phyloP scores from a whole-genome alignment of 2,888 invertebrate genomes.

The Pteria penguin region DNA sequence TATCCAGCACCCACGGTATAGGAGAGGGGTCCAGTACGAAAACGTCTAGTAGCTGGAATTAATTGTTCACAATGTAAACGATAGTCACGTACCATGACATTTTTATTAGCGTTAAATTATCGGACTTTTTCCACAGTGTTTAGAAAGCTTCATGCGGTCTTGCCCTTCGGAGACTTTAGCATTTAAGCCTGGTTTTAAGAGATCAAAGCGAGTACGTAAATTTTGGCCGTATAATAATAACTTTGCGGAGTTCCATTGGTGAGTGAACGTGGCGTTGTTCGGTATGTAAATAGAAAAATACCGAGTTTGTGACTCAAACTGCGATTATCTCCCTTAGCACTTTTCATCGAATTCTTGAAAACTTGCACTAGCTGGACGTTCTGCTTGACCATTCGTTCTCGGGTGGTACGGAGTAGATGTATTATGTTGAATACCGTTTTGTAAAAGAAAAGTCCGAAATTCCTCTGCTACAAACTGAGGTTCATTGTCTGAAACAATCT shows the following conservation, averaged over 20 bases:
- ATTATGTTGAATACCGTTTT: conserved; percentile 32
- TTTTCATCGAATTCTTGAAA: conserved; percentile 6
- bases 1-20: too few species aligned
- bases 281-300: background rate
- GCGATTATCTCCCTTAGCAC: background rate
- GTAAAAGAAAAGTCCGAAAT: conserved; percentile 31
- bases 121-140: background rate
- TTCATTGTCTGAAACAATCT: conserved; percentile 39
- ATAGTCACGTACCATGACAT: too few species aligned
- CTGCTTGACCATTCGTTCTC: conserved; percentile 16
- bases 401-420: conserved; percentile 29
- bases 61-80: too few species aligned
- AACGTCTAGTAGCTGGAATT: too few species aligned
- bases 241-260: conserved; percentile 1
- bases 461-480: conserved; percentile 32
- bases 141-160: background rate
- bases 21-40: background rate
- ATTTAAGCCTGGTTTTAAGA: background rate
- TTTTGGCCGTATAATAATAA: background rate
- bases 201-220: background rate
- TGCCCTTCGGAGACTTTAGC: background rate
- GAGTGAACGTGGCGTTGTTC: background rate
- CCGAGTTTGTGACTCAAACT: conserved; percentile 1
- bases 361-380: background rate
- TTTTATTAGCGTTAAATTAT: too few species aligned